Evolutionary conservation across 2,888 invertebrate species (phyloP), one percentile per base, ranked within the genome.

Genomic region (Arrhopalites spinosus): DNA sequence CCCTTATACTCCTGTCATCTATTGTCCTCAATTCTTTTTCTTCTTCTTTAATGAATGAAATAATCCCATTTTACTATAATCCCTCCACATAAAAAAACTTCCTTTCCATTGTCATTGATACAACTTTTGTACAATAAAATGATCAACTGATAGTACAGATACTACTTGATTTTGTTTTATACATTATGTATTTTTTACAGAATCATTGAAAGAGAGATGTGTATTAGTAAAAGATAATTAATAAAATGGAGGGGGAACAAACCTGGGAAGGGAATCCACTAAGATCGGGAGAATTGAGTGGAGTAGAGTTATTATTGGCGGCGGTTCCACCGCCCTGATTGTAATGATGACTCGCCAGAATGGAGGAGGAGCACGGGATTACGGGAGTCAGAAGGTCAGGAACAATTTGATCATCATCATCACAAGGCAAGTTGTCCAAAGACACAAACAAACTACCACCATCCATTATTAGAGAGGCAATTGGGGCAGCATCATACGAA

Each of bases 261-360:
- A 73, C 73, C 73, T 73, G 73, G 3, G 73, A 53, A 53, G 64
- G 73, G 23, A 67, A 73, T 73, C 73, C 73, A 66, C 30, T 53
- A 7, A 73, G 53, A 23, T 73, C 73, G 20, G 64, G 73, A 53
- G 25, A 23, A 45, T 59, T 71, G 30, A 71, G 71, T 71, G 53
- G 71, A 27, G 59, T n/a, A 23, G 71, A 71, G 20, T 74, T 76
- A 71, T 63, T 68, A 68, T 75, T 77, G 77, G 77, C 78, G 71
- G 78, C 66, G 67, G 73, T 75, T 77, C 81, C 80, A 72, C 79
- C 80, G 73, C 72, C 73, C 17, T 63, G 69, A 17, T 17, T 36
- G 69, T 74, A 75, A 63, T 77, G 78, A 80, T 82, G 81, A 80
- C 79, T 79, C 80, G 80, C 81, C 82, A 81, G 80, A 81, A 82